These are phyloP conservation scores for Stenichneumon culpator DNA, from an alignment of 2,888 invertebrate species.

Conservation along the genomic window DNA sequence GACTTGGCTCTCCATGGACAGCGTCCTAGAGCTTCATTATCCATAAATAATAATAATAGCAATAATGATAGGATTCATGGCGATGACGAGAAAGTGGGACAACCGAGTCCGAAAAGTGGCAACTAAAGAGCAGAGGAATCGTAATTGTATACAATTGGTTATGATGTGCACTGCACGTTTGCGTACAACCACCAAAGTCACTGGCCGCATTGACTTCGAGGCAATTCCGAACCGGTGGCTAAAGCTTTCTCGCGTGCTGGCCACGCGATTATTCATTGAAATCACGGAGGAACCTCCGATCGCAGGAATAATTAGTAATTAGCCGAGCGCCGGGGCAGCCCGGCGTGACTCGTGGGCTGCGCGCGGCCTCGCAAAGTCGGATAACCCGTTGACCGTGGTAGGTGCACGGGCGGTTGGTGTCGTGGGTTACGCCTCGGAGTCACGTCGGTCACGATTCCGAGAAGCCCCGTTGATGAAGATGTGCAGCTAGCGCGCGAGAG, in stretches of 20 bases:
- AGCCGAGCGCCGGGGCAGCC: conserved; percentile 58
- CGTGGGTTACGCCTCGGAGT: conserved; percentile 65
- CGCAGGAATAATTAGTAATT: conserved; percentile 67
- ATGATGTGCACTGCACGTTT: conserved; percentile 37
- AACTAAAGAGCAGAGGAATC: neutral
- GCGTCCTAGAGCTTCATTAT: no score
- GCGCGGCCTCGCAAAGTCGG: conserved; percentile 61
- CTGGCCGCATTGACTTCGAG: conserved; percentile 26
- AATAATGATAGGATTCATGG: neutral
- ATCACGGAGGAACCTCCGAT: conserved; percentile 56
- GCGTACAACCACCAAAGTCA: conserved; percentile 9
- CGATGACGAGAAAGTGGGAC: conserved; percentile 4
- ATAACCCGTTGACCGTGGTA: conserved; percentile 63
- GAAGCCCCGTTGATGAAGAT: conserved; percentile 59
- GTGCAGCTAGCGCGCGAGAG: conserved; percentile 48
- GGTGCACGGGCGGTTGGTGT: conserved; percentile 44
- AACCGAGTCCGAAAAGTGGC: conserved; percentile 13
- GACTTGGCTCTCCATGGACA: no score
- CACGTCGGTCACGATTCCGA: conserved; percentile 69
- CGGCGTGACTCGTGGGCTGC: conserved; percentile 59
- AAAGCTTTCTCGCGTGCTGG: conserved; percentile 50
- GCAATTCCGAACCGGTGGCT: conserved; percentile 31
- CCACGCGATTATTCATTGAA: conserved; percentile 46
- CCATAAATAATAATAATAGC: no score
- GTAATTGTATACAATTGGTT: conserved; percentile 31